phyloP scores from a whole-genome alignment of 2,888 invertebrate species.

The Cinara cedri region DNA sequence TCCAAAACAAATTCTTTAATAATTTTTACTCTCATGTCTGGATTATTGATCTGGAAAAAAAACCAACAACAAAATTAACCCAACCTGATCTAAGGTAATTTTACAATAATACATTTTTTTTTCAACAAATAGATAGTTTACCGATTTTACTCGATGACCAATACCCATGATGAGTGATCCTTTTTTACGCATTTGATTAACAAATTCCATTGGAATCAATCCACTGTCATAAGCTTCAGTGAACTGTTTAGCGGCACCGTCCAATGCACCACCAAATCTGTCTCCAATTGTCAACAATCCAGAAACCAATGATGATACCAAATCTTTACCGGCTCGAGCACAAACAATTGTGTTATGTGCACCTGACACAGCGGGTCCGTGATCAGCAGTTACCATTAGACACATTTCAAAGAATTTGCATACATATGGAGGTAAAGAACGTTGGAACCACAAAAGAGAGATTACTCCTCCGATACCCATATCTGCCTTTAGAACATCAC shows the following conservation, averaged over 20 bases:
- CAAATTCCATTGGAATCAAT: constrained; percentile 96
- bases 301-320: constrained; percentile 93
- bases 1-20: constrained; percentile 94
- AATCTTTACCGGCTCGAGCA: constrained; percentile 95
- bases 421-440: constrained; percentile 90
- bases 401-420: constrained; percentile 99
- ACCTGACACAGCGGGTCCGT: constrained; percentile 97
- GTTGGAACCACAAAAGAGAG: constrained; percentile 97
- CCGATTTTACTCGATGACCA: constrained; percentile 83
- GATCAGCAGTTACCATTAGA: constrained; percentile 97
- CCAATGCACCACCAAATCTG: constrained; percentile 96
- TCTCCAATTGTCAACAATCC: constrained; percentile 98
- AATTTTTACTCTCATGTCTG: constrained; percentile 96
- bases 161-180: constrained; percentile 99
- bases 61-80: too few species aligned
- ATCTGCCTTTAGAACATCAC: constrained; percentile 83
- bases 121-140: constrained; percentile 63
- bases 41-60: constrained; percentile 82
- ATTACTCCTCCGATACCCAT: constrained; percentile 98
- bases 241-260: constrained; percentile 97
- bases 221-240: constrained; percentile 94
- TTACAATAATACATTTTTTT: neutral
- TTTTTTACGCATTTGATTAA: constrained; percentile 94
- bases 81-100: too few species aligned
- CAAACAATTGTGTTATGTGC: constrained; percentile 99